Conservation (phyloP, 2,888 invertebrate species). For the Scaptomyza tumidula region DNA sequence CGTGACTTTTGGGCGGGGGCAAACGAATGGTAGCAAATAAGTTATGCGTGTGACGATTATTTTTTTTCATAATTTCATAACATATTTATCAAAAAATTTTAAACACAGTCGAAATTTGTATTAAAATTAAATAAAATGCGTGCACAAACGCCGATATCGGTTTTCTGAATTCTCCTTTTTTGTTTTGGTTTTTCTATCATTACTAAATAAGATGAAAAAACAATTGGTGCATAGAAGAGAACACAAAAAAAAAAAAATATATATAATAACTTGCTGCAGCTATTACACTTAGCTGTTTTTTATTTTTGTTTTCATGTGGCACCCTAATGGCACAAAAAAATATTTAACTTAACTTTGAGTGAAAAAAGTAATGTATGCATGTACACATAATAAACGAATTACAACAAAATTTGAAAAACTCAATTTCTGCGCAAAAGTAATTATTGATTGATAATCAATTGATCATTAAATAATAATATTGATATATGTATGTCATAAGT, state of each 20-base stretch:
- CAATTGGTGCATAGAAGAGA: constrained; percentile 58
- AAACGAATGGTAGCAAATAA: constrained; percentile 49
- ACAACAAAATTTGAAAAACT: constrained; percentile 84
- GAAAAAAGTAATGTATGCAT: constrained; percentile 56
- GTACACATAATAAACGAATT: constrained; percentile 76
- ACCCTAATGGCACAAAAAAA: constrained; percentile 64
- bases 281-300: constrained; percentile 11
- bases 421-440: constrained; percentile 70
- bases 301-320: constrained; percentile 26
- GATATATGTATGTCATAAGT: constrained; percentile 19
- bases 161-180: constrained; percentile 30
- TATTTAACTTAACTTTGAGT: constrained; percentile 55
- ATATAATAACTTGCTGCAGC: constrained; percentile 18
- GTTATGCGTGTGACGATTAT: constrained; percentile 49
- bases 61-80: constrained; percentile 56
- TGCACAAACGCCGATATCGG: constrained; percentile 83
- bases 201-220: constrained; percentile 49
- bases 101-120: constrained; percentile 58
- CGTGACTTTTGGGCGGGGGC: constrained; percentile 33
- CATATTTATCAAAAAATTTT: constrained; percentile 30
- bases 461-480: constrained; percentile 42
- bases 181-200: constrained; percentile 21
- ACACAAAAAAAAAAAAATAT: constrained; percentile 41
- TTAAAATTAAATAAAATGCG: constrained; percentile 79
- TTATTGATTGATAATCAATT: constrained; percentile 37